Conservation (phyloP, 37 sponge, comb jelly and placozoan species). For the Chondrilla cf. caribensis region DNA sequence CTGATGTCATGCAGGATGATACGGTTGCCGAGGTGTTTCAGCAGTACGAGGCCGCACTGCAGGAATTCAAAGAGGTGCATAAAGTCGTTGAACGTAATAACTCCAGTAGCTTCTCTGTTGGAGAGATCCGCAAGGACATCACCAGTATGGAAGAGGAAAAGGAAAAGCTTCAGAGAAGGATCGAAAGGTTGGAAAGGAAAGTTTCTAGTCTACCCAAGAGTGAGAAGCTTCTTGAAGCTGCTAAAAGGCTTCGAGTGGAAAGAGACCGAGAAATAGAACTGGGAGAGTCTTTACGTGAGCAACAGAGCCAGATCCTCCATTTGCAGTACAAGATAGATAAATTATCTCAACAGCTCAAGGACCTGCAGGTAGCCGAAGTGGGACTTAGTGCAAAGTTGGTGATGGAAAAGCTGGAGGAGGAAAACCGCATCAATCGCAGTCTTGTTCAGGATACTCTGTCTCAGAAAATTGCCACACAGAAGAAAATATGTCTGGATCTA, state of each 20-base stretch:
- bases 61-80: conserved; percentile 94
- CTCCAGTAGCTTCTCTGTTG: conserved; percentile 76
- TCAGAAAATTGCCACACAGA: conserved; percentile 56
- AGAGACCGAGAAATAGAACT: conserved; percentile 54
- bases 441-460: conserved; percentile 79
- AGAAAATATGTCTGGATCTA: conserved; percentile 63
- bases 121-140: conserved; percentile 91
- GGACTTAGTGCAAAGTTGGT: conserved; percentile 69
- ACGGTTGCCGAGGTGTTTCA: conserved; percentile 55
- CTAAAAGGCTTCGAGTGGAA: conserved; percentile 61
- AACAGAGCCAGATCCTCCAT: conserved; percentile 75
- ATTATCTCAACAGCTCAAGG: conserved; percentile 62
- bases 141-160: conserved; percentile 97
- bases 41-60: conserved; percentile 70
- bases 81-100: conserved; percentile 76
- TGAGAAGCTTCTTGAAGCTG: conserved; percentile 64
- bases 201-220: conserved; percentile 52
- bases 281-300: conserved; percentile 53
- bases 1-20: conserved; percentile 89
- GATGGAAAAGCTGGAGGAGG: conserved; percentile 71
- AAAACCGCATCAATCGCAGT: conserved; percentile 57
- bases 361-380: conserved; percentile 30
- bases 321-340: conserved; percentile 63
- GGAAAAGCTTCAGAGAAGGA: conserved; percentile 73
- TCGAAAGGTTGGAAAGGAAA: conserved; percentile 64